Conservation (phyloP, 2,888 invertebrate species). For the Pollenia labialis region DNA sequence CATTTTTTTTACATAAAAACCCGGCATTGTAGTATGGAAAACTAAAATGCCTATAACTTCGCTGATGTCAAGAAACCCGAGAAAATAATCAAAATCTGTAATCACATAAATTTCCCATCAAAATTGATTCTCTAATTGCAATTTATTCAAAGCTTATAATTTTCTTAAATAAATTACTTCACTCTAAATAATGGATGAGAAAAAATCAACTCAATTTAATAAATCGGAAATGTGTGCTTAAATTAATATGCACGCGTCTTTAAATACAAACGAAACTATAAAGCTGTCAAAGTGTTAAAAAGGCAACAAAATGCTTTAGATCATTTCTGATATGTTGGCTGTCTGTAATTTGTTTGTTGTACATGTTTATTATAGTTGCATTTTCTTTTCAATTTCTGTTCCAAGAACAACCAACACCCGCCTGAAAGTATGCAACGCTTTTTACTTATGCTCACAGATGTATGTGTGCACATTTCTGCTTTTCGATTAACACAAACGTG, state of each 20-base stretch:
- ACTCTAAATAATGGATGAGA: constrained; percentile 13
- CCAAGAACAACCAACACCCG: neutral
- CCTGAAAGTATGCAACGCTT: constrained; percentile 45
- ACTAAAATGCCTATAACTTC: too few relatives aligned
- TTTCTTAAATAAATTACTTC: constrained; percentile 14
- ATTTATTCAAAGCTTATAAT: neutral
- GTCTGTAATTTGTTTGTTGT: constrained; percentile 38
- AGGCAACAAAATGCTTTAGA: constrained; percentile 38
- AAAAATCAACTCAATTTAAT: neutral
- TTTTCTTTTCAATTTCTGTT: constrained; percentile 8
- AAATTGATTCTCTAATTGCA: too few relatives aligned
- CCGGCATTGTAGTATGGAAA: too few relatives aligned
- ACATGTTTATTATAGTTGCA: constrained; percentile 18
- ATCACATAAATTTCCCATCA: too few relatives aligned
- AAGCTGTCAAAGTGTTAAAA: constrained; percentile 55
- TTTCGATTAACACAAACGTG: constrained; percentile 33
- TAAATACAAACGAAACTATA: constrained; percentile 32
- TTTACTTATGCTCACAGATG: neutral
- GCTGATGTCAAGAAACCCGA: too few relatives aligned
- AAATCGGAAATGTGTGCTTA: constrained; percentile 30
- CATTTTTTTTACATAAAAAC: too few relatives aligned
- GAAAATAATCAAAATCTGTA: too few relatives aligned
- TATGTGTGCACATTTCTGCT: neutral
- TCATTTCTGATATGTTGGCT: constrained; percentile 26
- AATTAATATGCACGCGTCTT: constrained; percentile 31